Evolutionary conservation across 2,113 vertebrate genomes (phyloP), one percentile per base, ranked within the genome.

Genomic region (Corythornis madagascariensis): DNA sequence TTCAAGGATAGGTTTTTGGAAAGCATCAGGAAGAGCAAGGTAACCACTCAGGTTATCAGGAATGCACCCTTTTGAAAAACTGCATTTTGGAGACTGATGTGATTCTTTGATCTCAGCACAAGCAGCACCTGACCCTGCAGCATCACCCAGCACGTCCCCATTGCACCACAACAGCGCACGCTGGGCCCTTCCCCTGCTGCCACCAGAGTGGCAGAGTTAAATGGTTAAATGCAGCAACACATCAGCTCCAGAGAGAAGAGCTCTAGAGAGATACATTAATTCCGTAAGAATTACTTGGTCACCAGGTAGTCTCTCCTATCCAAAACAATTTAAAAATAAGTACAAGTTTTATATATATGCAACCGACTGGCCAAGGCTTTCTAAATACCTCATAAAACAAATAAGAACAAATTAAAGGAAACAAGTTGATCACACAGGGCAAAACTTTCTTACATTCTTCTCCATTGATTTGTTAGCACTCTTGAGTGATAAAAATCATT

Each of bases 401-500:
- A 70, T 25, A 74, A 40, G 59, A 73, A 53, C 5, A 15, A 45
- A 53, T 77, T 16, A 76, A 74, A 66, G 38, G 18, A 72, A 52
- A 3, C 7, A 66, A 61, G 75, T 40, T 35, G 31, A 57, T 75
- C 1, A 3, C 61, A 70, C 11, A 65, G 7, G 21, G 50, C 13
- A 67, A 80, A 93, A 21, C 16, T 86, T 88, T 71, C 63, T 78
- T 16, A 53, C 77, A 92, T 93, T 93, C 83, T 75, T 94, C 66
- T 82, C 72, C 40, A 47, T 25, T 60, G 75, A 86, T 95, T 56
- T 63, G 53, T 88, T 56, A 75, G 60, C 33, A 77, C 55, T 85
- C 94, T 95, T 93, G 90, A 88, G 89, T 71, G 96, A 95, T 89
- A 94, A 97, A 95, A 93, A 90, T 83, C 33, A 35, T 24, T 53